Base-by-base conservation (phyloP, 2,797 vertebrate genomes). In the Typhlichthys subterraneus region DNA sequence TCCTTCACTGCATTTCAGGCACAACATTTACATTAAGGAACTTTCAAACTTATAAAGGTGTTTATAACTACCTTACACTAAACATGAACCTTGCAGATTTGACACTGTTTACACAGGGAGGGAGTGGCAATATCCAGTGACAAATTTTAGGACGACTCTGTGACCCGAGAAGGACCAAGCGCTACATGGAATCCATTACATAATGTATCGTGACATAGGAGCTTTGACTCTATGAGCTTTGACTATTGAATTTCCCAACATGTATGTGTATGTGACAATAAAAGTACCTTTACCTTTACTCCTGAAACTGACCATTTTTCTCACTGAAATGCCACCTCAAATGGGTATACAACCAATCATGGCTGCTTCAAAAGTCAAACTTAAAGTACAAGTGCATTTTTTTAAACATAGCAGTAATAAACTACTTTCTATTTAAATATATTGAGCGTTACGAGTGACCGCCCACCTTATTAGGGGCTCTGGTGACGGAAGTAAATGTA, bases 131-230 rank as follows among this genome's bases (percentile, higher is more conserved):
- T 81, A 86, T 88, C 86, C 58, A 53, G 77, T 89, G 71, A 83
- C 86, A 77, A 75, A 66, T 58, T 77, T 52, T 51, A 62, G 73
- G 78, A 78, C 75, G 8, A 66, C 70, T 56, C 74, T 65, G 84
- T 79, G 82, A 88, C 79, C 63, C 57, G 81, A 85, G 81, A 80
- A 48, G 76, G 67, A 75, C 69, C 31, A 59, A 66, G 72, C 67
- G 69, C 57, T 72, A 70, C 67, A 63, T 77, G 80, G 67, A 67
- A 78, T 80, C 57, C 72, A 63, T 87, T 79, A 84, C 80, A 87
- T 83, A 70, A 87, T 85, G 69, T 64, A 60, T 72, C 53, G 50
- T 57, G 74, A 76, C 69, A 77, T 58, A 45, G 61, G 76, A 73
- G 65, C 63, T 72, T 55, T 14, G 5, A 53, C 68, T 69, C 68